Percentiles rank a stretch among this genome's conserved stretches.
Conservation (phyloP, 2,888 invertebrate genomes). For the Tenthredo scrophulariae region DNA sequence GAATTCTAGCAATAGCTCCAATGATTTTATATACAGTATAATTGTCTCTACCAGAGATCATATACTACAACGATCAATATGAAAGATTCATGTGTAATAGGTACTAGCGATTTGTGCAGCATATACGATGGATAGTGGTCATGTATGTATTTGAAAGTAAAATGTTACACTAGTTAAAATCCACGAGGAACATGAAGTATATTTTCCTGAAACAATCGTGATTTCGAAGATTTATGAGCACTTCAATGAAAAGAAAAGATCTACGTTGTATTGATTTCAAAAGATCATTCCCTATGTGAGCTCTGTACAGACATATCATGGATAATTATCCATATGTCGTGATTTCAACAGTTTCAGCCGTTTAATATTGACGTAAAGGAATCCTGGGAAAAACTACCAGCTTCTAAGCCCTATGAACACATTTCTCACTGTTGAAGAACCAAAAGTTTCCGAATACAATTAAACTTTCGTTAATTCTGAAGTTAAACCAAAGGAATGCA, state of each 20-base stretch:
- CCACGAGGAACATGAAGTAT: neutral
- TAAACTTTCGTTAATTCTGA: neutral
- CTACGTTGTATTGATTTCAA: neutral
- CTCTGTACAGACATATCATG: neutral
- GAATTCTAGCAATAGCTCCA: neutral
- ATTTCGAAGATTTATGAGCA: neutral
- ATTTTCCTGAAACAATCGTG: neutral
- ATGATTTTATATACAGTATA: neutral
- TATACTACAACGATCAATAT: slow-evolving; percentile 32
- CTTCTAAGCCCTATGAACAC: neutral
- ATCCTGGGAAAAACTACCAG: neutral
- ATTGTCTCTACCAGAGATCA: slow-evolving; percentile 18
- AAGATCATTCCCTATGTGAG: neutral
- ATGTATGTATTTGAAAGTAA: neutral
- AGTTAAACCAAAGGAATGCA: neutral
- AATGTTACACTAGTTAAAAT: neutral
- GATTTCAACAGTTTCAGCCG: neutral
- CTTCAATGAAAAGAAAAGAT: neutral
- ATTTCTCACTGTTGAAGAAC: neutral
- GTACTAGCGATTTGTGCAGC: neutral
- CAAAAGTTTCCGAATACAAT: no score
- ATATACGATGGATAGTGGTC: neutral
- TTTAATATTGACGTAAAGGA: neutral
- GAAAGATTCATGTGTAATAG: neutral
- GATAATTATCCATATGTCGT: neutral